These are phyloP conservation scores for Tetramorium simillimum DNA, from an alignment of 1,140 invertebrate species.

Conservation along the genomic window DNA sequence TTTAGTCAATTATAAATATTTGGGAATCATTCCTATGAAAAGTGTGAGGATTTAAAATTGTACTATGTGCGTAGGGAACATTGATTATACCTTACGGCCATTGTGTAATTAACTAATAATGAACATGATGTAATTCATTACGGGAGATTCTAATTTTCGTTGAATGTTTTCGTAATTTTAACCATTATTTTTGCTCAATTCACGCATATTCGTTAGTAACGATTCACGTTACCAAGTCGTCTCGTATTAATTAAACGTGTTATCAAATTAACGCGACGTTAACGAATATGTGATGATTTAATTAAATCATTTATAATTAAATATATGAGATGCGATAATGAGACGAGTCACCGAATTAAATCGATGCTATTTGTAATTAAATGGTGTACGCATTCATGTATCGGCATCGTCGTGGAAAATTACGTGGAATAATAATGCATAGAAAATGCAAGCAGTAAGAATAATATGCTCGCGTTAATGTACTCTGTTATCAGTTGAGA, in stretches of 20 bases:
- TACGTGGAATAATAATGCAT: conserved; percentile 53
- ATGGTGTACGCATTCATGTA: conserved; percentile 36
- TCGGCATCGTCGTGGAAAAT: conserved; percentile 44
- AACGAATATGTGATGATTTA: conserved; percentile 67
- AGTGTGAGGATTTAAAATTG: neutral
- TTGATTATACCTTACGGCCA: neutral
- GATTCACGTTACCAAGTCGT: conserved; percentile 57
- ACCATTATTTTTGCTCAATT: conserved; percentile 55
- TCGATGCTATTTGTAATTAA: conserved; percentile 73
- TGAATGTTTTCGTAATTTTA: conserved; percentile 34
- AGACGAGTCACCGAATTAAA: conserved; percentile 64
- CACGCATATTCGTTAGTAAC: conserved; percentile 41
- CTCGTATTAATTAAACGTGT: conserved; percentile 70
- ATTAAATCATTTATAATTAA: conserved; percentile 73
- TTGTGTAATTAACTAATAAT: conserved; percentile 42
- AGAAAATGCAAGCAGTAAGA: conserved; percentile 53
- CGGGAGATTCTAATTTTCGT: conserved; percentile 2
- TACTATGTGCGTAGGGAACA: neutral
- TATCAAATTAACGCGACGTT: conserved; percentile 69
- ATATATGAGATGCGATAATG: conserved; percentile 63
- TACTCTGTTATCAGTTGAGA: neutral
- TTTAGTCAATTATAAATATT: neutral
- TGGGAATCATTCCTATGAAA: neutral
- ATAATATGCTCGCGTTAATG: conserved; percentile 9
- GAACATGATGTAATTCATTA: conserved; percentile 35